Evolutionary conservation across 2,797 vertebrate genomes (phyloP).

Genomic region (Labroides dimidiatus): DNA sequence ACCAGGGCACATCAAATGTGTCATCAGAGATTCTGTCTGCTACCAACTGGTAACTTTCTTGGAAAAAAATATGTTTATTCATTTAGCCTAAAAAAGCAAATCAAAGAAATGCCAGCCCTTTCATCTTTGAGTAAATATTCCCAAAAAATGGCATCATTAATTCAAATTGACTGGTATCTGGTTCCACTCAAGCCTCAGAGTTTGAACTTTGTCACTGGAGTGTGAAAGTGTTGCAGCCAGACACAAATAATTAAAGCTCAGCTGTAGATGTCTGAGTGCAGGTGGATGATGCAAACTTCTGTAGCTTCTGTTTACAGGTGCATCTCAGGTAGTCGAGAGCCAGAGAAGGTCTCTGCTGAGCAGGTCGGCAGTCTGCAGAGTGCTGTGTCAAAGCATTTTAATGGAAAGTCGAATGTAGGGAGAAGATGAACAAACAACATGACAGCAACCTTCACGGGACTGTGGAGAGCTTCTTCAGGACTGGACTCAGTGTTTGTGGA

Average conservation of each 20-base stretch:
- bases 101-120: not conserved
- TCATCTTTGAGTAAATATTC: not conserved
- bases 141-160: not conserved
- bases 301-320: too few species aligned
- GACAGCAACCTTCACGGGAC: too few species aligned
- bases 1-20: slow-evolving; percentile 11
- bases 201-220: not conserved
- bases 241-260: not conserved
- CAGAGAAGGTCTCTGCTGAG: too few species aligned
- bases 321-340: too few species aligned
- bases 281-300: too few species aligned
- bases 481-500: too few species aligned
- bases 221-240: not conserved
- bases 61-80: not conserved
- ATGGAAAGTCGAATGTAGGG: too few species aligned
- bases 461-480: too few species aligned
- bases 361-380: too few species aligned
- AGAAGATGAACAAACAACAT: too few species aligned
- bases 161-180: not conserved
- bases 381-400: too few species aligned
- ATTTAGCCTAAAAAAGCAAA: slow-evolving; percentile 1
- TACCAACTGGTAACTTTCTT: not conserved
- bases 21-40: not conserved
- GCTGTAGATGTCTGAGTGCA: too few species aligned
- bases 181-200: not conserved